Base-by-base conservation (phyloP, 2,888 invertebrate species). In the Brenthis hecate region DNA sequence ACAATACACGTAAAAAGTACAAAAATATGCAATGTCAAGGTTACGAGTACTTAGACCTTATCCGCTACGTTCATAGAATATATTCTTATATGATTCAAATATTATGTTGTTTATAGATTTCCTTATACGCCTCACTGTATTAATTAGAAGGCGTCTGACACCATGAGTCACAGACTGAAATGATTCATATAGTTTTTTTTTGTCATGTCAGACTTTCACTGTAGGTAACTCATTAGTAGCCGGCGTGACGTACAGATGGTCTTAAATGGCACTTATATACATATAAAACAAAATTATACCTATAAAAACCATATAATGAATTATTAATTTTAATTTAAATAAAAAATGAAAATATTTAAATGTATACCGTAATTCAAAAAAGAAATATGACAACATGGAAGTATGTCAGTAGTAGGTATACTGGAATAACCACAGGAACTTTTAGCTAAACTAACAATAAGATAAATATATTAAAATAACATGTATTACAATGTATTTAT, bases 1-100 rank as follows among this genome's bases (percentile, higher is more conserved):
- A 73, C 72, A 76, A 76, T 73, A 74, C 74, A 76, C 73, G 77
- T 78, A 65, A 69, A 75, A 69, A 51, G 67, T 60, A 72, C 73
- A 74, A 73, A 73, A 78, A 74, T 72, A 68, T 65, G 70, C 72
- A 76, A 72, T 85, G 87, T 85, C 91, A 91, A 89, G 91, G 72
- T 72, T 68, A 70, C 68, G 47, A 64, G 28, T 19, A 51, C 19
- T 51, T 67, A 13, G 19, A 55, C 43, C 54, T 43, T 61, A 57
- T 32, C 28, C 28, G 50, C 60, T 16, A 50, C 32, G 16, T 36
- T 36, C 50, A 32, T 36, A 53, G 43, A 5, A 4, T 28, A 66
- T 36, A 62, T 43, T 70, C 65, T 55, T 43, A 56, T 70, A 69
- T 57, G 72, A 72, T 60, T 73, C 66, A 36, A 61, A 62, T 66